A percentile compares a stretch with the other conserved stretches of the same genome.
phyloP scores from a whole-genome alignment of 2,113 vertebrate genomes.

The Larimichthys polyactis region DNA sequence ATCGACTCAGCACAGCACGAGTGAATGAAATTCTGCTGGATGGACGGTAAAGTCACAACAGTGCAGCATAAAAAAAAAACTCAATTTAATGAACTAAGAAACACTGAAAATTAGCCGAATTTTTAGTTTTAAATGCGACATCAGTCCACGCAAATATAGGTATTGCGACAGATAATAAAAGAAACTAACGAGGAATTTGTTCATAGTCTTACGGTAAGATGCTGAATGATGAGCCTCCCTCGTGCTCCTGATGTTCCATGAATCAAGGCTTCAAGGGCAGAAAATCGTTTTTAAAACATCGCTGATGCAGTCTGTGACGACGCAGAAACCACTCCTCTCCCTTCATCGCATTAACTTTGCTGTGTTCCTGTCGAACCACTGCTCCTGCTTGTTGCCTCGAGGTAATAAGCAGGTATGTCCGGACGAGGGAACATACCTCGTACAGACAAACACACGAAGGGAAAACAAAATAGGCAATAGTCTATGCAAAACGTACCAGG shows the following conservation, averaged over 20 bases:
- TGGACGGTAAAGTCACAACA: neutral
- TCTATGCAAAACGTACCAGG: no score
- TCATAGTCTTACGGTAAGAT: neutral
- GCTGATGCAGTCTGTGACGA: neutral
- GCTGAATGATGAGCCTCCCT: neutral
- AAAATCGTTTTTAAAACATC: neutral
- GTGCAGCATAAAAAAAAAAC: neutral
- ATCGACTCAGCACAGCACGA: neutral
- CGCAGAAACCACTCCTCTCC: neutral
- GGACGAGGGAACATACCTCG: no score
- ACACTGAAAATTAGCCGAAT: no score
- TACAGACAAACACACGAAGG: no score
- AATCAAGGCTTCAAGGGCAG: neutral
- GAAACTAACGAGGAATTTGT: neutral
- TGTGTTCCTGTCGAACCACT: neutral
- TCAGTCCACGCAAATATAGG: neutral
- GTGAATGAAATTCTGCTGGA: neutral
- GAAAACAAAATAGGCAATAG: neutral
- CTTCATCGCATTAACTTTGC: no score
- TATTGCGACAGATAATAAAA: neutral
- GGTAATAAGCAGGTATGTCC: no score
- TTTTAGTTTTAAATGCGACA: no score
- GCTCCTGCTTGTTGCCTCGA: neutral
- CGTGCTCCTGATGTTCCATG: neutral
- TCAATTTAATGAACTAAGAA: neutral